Conservation (phyloP, 2,888 invertebrate species). For the Epistrophella euchroma region DNA sequence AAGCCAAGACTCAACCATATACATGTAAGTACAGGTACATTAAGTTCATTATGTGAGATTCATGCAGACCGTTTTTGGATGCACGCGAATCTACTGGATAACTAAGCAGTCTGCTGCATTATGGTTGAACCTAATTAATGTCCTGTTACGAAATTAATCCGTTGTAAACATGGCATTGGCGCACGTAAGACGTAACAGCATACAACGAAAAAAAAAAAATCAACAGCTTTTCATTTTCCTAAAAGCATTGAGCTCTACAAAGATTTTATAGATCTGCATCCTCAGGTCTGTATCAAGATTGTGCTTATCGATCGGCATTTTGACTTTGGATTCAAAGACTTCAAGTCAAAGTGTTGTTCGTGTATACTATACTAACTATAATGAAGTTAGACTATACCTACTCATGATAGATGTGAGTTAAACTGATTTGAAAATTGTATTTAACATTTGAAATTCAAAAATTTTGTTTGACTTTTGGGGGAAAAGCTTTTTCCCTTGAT, state of each 20-base stretch:
- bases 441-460: conserved; percentile 63
- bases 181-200: conserved; percentile 43
- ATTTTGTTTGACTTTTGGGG: conserved; percentile 39
- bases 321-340: conserved; percentile 31
- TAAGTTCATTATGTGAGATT: conserved; percentile 51
- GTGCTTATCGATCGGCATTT: conserved; percentile 68
- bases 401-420: conserved; percentile 51
- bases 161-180: conserved; percentile 71
- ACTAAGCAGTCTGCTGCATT: conserved; percentile 7
- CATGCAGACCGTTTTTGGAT: conserved; percentile 60
- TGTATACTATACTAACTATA: not conserved
- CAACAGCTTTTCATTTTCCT: conserved; percentile 47
- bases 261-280: conserved; percentile 47
- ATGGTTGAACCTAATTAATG: conserved; percentile 69
- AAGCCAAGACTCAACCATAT: conserved; percentile 20
- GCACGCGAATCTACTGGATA: conserved; percentile 56
- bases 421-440: conserved; percentile 45
- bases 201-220: conserved; percentile 30
- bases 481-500: not conserved
- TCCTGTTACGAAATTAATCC: conserved; percentile 73
- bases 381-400: not conserved
- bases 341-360: not conserved
- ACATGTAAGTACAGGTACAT: not conserved
- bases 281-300: conserved; percentile 31
- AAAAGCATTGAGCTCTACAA: conserved; percentile 6